Evolutionary conservation across 64 coral and sea anemone genomes (phyloP), one percentile per base, ranked within the genome.

Genomic region (Stichodactyla helianthus): DNA sequence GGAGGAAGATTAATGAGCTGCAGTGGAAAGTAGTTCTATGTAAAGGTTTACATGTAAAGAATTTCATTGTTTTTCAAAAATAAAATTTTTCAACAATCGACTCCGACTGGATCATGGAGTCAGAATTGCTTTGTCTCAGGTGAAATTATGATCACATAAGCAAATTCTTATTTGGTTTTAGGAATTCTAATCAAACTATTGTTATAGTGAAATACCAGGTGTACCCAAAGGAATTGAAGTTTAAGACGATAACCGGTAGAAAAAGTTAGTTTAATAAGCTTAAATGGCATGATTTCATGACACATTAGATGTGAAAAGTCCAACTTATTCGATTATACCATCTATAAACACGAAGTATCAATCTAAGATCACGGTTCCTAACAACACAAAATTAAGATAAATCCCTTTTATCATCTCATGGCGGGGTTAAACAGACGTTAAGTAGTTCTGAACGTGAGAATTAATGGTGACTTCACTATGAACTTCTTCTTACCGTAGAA

Each of bases 401-500:
- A 27, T 57, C 11, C 16, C 79, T 10, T 77, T 13, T 10, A 23
- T 44, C 71, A 19, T 4, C 9, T 22, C 6, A 54, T 22, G 0
- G 51, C 0, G 10, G 14, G 6, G 11, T 54, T 74, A 27, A 74
- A 74, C 23, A 28, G 26, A 74, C 10, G 22, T 11, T 74, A 31
- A 74, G 23, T 26, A 74, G 68, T 23, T 27, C 10, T 74, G n/a
- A 35, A 27, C 23, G 68, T 53, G 13, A 54, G 28, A 81, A 51
- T 17, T 82, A 22, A 54, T 54, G 20, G 31, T 50, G 35, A 51
- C 20, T 16, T 51, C 15, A 52, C 26, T 59, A 86, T 59, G 64
- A 87, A 60, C 53, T 71, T 89, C 65, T 89, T 87, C 83, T 80
- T 82, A 88, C 88, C 87, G 31, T 51, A 79, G 22, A 50, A 27